A percentile compares a stretch with the other conserved stretches of the same genome.
phyloP scores from a whole-genome alignment of 1,140 invertebrate genomes.

The Sarcophaga peregrina region DNA sequence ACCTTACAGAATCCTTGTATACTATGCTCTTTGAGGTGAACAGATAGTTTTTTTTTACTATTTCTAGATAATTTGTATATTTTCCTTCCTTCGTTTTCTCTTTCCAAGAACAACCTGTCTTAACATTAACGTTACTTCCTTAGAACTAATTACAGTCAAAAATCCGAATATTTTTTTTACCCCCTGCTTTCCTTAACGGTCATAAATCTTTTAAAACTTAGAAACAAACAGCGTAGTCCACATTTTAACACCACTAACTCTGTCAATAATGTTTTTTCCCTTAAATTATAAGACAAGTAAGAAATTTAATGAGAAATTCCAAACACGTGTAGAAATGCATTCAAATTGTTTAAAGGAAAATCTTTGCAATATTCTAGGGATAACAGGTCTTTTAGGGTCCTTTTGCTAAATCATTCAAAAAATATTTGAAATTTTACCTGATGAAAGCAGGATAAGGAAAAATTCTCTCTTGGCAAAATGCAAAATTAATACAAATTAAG shows the following conservation, averaged over 20 bases:
- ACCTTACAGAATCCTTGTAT: too few species aligned
- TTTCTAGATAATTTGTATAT: too few species aligned
- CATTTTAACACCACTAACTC: too few species aligned
- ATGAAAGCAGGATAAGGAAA: background rate
- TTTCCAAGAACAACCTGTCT: too few species aligned
- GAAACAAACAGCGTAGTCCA: too few species aligned
- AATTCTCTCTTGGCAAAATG: background rate
- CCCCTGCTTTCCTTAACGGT: background rate
- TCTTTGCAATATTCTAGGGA: background rate
- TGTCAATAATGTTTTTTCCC: background rate
- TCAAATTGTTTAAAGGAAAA: too few species aligned
- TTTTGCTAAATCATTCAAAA: background rate
- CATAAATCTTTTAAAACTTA: background rate
- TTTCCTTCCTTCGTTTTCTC: too few species aligned
- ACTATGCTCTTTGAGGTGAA: too few species aligned
- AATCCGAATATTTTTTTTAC: background rate
- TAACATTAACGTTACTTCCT: too few species aligned
- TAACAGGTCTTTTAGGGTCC: background rate
- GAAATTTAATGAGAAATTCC: background rate
- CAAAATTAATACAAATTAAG: slow-evolving; percentile 30
- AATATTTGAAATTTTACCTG: background rate
- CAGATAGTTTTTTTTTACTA: too few species aligned
- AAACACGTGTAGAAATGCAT: background rate
- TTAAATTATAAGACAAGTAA: too few species aligned
- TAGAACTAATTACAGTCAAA: too few species aligned